These are phyloP conservation scores for Drosophila meridionalis DNA, from an alignment of 2,888 invertebrate species.

Conservation along the genomic window DNA sequence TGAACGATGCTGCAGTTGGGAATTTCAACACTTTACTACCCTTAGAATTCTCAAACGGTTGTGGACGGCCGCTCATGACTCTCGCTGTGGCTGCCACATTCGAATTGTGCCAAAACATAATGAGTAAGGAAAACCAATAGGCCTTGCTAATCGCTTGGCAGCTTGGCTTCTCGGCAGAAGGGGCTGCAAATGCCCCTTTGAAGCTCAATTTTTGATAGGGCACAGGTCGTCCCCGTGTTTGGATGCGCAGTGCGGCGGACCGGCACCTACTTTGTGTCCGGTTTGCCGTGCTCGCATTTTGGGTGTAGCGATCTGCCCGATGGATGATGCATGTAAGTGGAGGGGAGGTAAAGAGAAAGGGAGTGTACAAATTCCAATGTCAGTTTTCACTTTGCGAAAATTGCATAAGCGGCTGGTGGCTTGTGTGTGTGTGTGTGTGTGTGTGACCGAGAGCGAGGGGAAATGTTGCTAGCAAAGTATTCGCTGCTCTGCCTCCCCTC, in stretches of 20 bases:
- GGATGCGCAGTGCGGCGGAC: conserved; percentile 34
- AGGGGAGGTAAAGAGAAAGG: background rate
- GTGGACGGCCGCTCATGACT: conserved; percentile 8
- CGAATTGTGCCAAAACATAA: conserved; percentile 81
- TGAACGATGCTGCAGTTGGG: conserved; percentile 23
- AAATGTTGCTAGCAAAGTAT: conserved; percentile 1
- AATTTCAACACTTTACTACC: conserved; percentile 25
- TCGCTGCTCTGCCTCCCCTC: conserved; percentile 17
- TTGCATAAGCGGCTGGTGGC: conserved; percentile 59
- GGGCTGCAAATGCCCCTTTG: conserved; percentile 51
- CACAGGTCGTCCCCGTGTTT: conserved; percentile 80
- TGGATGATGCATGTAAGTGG: conserved; percentile 12
- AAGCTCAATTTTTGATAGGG: conserved; percentile 83
- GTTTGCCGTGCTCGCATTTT: conserved; percentile 42
- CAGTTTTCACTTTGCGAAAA: conserved; percentile 64
- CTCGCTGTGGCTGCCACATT: fast-evolving
- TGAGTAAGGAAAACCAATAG: conserved; percentile 83
- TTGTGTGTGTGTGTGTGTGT: background rate
- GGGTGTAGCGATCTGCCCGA: conserved; percentile 83
- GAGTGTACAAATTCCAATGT: conserved; percentile 49
- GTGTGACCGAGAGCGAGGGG: conserved; percentile 6
- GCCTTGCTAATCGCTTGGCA: conserved; percentile 82
- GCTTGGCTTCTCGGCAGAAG: conserved; percentile 81
- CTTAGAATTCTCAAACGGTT: conserved; percentile 67
- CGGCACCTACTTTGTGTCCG: conserved; percentile 80